Percentiles rank a stretch among this genome's conserved stretches.
Conservation (phyloP, 2,113 vertebrate genomes). For the Garra rufa region DNA sequence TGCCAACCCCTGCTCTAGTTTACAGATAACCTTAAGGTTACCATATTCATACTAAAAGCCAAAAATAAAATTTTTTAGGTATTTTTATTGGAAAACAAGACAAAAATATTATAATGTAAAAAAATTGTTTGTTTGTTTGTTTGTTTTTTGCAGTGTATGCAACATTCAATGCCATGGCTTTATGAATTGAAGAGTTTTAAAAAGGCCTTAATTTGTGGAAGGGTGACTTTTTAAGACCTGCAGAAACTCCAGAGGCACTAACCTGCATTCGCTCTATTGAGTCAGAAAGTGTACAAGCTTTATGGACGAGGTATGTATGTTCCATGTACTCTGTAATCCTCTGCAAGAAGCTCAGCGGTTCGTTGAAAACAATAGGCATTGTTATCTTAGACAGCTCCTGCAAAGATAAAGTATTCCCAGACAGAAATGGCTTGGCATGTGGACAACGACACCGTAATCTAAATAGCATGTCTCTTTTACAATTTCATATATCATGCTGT, state of each 20-base stretch:
- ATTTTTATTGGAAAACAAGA: no score
- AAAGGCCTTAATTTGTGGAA: no score
- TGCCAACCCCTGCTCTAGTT: no score
- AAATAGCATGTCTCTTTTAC: background rate
- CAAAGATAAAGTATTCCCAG: constrained; percentile 8
- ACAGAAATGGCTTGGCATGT: background rate
- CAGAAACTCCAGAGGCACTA: background rate
- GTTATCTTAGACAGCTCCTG: constrained; percentile 98
- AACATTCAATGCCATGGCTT: no score
- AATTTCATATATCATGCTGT: background rate
- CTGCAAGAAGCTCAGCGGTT: constrained; percentile 95
- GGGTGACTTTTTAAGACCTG: background rate
- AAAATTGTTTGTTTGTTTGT: no score
- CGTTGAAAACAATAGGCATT: constrained; percentile 96
- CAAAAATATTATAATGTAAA: no score
- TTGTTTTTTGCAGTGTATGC: no score
- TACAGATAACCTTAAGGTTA: no score
- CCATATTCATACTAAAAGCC: no score
- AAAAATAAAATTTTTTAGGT: no score
- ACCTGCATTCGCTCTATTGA: constrained; percentile 95
- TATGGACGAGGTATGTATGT: constrained; percentile 90
- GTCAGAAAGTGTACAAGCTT: constrained; percentile 82
- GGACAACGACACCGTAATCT: background rate
- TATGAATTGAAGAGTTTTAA: no score
- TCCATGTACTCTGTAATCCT: constrained; percentile 98